Conservation (phyloP, 2,888 invertebrate species). For the Scaptomyza caliginosa region DNA sequence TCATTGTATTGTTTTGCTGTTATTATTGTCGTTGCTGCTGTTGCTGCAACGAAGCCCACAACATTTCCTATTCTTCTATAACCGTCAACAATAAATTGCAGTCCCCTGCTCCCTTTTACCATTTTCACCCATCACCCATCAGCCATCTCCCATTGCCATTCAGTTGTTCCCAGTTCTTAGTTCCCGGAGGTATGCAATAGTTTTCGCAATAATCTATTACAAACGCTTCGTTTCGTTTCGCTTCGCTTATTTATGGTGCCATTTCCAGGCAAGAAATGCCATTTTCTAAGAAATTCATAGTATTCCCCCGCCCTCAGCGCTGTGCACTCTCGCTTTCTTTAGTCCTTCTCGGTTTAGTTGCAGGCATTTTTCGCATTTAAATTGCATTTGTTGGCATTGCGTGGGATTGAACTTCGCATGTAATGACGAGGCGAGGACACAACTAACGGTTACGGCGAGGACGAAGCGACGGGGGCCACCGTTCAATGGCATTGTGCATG, state of each 20-base stretch:
- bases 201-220: slow-evolving; percentile 73
- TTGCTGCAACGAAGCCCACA: slow-evolving; percentile 30
- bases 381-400: slow-evolving; percentile 69
- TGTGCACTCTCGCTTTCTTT: neutral
- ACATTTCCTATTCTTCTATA: slow-evolving; percentile 58
- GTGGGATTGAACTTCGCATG: slow-evolving; percentile 63
- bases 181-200: slow-evolving; percentile 64
- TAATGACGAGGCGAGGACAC: slow-evolving; percentile 51
- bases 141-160: neutral
- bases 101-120: neutral
- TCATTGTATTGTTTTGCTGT: slow-evolving; percentile 12
- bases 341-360: slow-evolving; percentile 21
- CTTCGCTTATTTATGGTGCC: slow-evolving; percentile 68
- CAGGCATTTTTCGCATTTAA: slow-evolving; percentile 70
- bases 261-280: slow-evolving; percentile 56
- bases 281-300: slow-evolving; percentile 57
- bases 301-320: neutral
- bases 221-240: slow-evolving; percentile 44
- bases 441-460: slow-evolving; percentile 27
- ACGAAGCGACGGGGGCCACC: slow-evolving; percentile 1
- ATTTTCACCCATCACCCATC: no score
- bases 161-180: slow-evolving; percentile 17
- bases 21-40: neutral
- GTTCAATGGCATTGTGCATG: slow-evolving; percentile 1
- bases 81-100: slow-evolving; percentile 60